Evolutionary conservation across 2,797 vertebrate species (phyloP), one percentile per base, ranked within the genome.

Genomic region (Helostoma temminkii): DNA sequence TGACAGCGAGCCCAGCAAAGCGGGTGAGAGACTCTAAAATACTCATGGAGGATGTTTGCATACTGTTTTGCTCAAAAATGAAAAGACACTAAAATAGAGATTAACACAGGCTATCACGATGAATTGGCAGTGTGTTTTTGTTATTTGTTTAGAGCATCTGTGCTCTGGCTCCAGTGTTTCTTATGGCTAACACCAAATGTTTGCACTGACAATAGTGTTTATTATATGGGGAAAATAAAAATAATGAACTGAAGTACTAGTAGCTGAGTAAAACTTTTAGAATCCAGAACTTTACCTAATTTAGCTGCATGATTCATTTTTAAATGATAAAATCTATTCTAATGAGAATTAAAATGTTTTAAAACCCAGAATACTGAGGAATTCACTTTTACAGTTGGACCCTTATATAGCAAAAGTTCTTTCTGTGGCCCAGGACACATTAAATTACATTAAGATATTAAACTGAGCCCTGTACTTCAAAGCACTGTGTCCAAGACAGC

Each of bases 1-100:
- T 46, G 92, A 94, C 66, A 78, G 80, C 2, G 93, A 94, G 56
- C 73, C 84, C 70, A 85, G 84, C 87, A 93, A 91, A 86, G 67
- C 89, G 60, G 94, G 94, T 95, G 74, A 93, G 90, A 73, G 28
- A 75, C 43, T 21, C 56, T 24, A 62, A 80, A 42, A 66, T 15
- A 49, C 12, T 30, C 36, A 32, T 11, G 67, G 41, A 7, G 49
- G 42, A 63, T 63, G 36, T 73, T 72, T 18, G 45, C 56, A 66
- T 60, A 63, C 43, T 24, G 0, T 74, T 66, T 70, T 52, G 41
- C 57, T 58, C 25, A 30, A 72, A 75, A 78, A 60, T 37, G 4
- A 68, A 74, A 47, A 49, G 66, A 30, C n/a, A n/a, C n/a, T n/a
- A 82, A 79, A 79, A 66, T 71, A 48, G 81, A 71, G 28, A 79